Evolutionary conservation across 2,113 vertebrate species (phyloP), one percentile per base, ranked within the genome.

Genomic region (Emydocephalus ijimae): DNA sequence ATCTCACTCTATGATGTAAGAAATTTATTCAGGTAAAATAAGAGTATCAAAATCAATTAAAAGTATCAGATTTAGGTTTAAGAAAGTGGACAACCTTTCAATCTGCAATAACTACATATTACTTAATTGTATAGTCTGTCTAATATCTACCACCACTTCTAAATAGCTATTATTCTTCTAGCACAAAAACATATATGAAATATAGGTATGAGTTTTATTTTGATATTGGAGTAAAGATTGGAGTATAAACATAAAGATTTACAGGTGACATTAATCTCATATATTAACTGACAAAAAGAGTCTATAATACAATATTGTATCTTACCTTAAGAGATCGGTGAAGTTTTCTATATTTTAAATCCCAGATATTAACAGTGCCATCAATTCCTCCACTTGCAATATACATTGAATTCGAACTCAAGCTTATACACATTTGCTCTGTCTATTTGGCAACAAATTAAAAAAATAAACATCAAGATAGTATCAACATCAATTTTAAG

Each of bases 301-400:
- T 6, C 1, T 18, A 88, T 89, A 86, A 90, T 39, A 91, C 61
- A 87, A 50, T 54, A 39, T 52, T 61, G 52, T 69, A 64, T 8
- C 95, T 96, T 97, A 99, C 99, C 98, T 98, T 98, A 48, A 99
- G 98, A 88, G 97, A 98, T 89, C 99, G 98, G 95, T 99, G 98
- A 94, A 98, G 94, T 95, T 97, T 98, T 95, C 98, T 99, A 94
- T 98, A 98, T 96, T 99, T 99, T 96, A 99, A 97, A 97, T 99
- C 99, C 99, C 99, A 99, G 95, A 99, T 98, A 96, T 99, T 98
- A 89, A 99, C 98, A 0, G 98, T 97, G 95, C 96, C 97, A 96
- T 99, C 98, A 88, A 99, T 97, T 87, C 99, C 99, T 92, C 99
- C 99, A 21, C 99, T 99, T 89, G 98, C 98, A 55, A 99, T 64